Evolutionary conservation across 2,113 vertebrate genomes (phyloP), one percentile per base, ranked within the genome.

Genomic region (Periophthalmodon schlosseri): DNA sequence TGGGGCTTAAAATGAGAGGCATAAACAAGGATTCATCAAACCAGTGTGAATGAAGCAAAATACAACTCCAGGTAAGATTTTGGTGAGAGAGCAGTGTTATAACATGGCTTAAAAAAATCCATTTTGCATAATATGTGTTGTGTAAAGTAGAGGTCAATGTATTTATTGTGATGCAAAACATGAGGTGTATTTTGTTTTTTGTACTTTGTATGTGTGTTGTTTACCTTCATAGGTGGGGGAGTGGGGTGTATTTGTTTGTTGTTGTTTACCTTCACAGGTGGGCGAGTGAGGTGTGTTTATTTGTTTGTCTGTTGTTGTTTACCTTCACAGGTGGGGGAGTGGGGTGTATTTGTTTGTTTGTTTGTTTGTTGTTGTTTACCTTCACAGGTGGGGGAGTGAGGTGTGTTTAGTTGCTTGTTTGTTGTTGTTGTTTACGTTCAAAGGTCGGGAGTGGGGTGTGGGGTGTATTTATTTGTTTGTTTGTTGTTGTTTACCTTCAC

Each of bases 261-360:
- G 23, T 39, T 92, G n/a, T n/a, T n/a, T 92, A 99, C 98, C 98
- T 82, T 97, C 94, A 73, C 98, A 99, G 0, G 86, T 91, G 2
- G 2, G 14, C n/a, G 3, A n/a, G n/a, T n/a, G n/a, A n/a, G n/a
- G 47, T 13, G 16, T 24, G 23, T 72, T 56, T 77, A 47, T 47
- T 58, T 58, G 28, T 18, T 28, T 63, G 72, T 21, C 24, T 70
- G 18, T 70, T 23, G 23, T 24, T 12, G 23, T 39, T 92, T 92
- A 99, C 98, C 98, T 82, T 97, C 94, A 73, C 98, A 99, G 0
- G 86, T 91, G 2, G 2, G 14, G 3, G 47, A 4, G 16, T 24
- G 23, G 2, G 2, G 23, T 52, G 18, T 79, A 66, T 72, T 56
- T 77, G 49, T 47, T 58, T 58, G 28, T 18, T 28, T 63, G 72